These are phyloP conservation scores for Pseudorhombus dupliciocellatus DNA, from an alignment of 2,113 vertebrate species.

Conservation along the genomic window DNA sequence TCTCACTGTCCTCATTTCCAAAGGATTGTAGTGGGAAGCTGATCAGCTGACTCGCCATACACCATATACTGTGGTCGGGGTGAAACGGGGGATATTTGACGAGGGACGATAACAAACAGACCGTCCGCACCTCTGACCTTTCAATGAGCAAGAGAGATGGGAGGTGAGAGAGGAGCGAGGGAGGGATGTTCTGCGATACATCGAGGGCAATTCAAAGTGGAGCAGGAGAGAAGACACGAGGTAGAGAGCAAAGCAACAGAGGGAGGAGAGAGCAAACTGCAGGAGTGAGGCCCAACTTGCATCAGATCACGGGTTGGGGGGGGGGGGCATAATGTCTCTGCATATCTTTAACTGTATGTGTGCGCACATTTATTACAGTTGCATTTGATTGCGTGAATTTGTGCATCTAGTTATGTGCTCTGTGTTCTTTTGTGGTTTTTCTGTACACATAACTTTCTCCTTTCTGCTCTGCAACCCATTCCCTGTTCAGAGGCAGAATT, in stretches of 20 bases:
- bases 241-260: slow-evolving; percentile 7
- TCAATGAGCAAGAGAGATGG: slow-evolving; percentile 10
- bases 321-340: slow-evolving; percentile 61
- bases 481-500: neutral
- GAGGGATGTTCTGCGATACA: slow-evolving; percentile 21
- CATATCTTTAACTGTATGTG: slow-evolving; percentile 36
- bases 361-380: slow-evolving; percentile 44
- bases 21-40: slow-evolving; percentile 8
- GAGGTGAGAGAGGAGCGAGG: slow-evolving; percentile 14
- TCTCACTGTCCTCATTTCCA: neutral
- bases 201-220: slow-evolving; percentile 25
- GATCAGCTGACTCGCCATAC: too few relatives aligned
- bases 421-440: slow-evolving; percentile 1
- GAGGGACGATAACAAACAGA: slow-evolving; percentile 29
- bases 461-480: neutral
- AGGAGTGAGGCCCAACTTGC: slow-evolving; percentile 46
- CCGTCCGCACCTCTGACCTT: slow-evolving; percentile 28
- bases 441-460: neutral
- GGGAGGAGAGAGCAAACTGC: neutral
- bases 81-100: slow-evolving; percentile 14
- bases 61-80: neutral
- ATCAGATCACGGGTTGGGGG: slow-evolving; percentile 55
- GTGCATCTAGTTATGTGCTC: slow-evolving; percentile 1
- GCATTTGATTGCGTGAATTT: slow-evolving; percentile 31
- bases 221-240: slow-evolving; percentile 11